phyloP scores from a whole-genome alignment of 2,888 invertebrate species.

The Lasioglossum lativentre region DNA sequence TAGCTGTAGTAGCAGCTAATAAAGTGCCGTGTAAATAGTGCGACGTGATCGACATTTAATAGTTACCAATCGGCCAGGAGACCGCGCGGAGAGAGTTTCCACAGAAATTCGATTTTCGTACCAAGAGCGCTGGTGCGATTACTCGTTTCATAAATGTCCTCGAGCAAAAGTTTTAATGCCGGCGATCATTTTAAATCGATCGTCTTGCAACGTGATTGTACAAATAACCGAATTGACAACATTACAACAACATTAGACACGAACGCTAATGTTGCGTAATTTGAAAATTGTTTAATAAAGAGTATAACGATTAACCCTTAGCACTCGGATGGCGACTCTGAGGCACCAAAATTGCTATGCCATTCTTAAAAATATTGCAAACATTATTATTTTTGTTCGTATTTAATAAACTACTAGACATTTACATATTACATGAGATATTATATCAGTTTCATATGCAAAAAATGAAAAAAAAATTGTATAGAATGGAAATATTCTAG shows the following conservation, averaged over 20 bases:
- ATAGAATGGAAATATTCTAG: too few relatives aligned
- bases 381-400: too few relatives aligned
- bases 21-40: slow-evolving; percentile 63
- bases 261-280: neutral
- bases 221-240: neutral
- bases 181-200: neutral
- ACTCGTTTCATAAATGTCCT: slow-evolving; percentile 17
- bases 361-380: too few relatives aligned
- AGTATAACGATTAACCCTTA: too few relatives aligned
- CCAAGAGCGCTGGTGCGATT: neutral
- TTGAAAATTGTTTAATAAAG: too few relatives aligned
- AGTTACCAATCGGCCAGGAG: slow-evolving; percentile 32
- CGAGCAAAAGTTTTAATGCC: neutral
- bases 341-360: too few relatives aligned
- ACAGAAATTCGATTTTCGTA: slow-evolving; percentile 48
- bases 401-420: too few relatives aligned
- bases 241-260: neutral
- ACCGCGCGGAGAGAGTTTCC: slow-evolving; percentile 40
- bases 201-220: neutral
- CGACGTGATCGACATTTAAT: slow-evolving; percentile 63
- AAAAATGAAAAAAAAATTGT: too few relatives aligned
- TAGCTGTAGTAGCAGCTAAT: slow-evolving; percentile 57
- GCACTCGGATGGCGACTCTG: too few relatives aligned
- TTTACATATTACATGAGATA: too few relatives aligned
- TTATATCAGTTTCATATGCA: too few relatives aligned